phyloP scores from a whole-genome alignment of 2,888 invertebrate species.

The Noctua janthe region DNA sequence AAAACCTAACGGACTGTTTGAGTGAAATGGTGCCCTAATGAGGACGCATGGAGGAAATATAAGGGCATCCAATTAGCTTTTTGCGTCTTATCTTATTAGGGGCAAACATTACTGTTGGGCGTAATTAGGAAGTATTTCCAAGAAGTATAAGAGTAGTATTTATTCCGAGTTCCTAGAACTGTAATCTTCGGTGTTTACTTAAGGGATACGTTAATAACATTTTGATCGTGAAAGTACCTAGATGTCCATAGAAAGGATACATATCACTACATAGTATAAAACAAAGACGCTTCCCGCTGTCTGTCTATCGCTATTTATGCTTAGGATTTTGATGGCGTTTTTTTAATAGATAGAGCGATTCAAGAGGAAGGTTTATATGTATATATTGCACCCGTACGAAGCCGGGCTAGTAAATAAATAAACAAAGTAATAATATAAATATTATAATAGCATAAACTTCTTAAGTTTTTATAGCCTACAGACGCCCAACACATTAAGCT shows the following conservation, averaged over 20 bases:
- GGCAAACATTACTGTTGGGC: neutral
- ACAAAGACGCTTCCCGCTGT: too few species aligned
- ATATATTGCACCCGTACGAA: too few species aligned
- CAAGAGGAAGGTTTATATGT: too few species aligned
- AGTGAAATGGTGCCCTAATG: neutral
- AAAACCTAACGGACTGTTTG: neutral
- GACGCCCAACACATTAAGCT: too few species aligned
- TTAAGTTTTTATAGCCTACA: neutral
- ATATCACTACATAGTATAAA: too few species aligned
- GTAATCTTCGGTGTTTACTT: neutral
- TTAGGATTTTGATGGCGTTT: too few species aligned
- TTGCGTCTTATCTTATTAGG: conserved; percentile 14
- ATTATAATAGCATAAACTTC: too few species aligned
- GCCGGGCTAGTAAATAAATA: too few species aligned
- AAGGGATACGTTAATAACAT: neutral
- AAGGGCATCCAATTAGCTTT: conserved; percentile 1
- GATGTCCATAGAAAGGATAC: too few species aligned
- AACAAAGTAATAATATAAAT: too few species aligned
- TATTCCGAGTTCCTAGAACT: neutral
- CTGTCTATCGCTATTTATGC: too few species aligned
- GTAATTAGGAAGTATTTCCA: conserved; percentile 12
- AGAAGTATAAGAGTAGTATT: neutral
- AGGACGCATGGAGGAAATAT: neutral
- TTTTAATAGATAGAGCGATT: too few species aligned
- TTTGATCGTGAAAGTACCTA: neutral